Evolutionary conservation across 92 coral and sea anemone genomes (phyloP), one percentile per base, ranked within the genome.

Genomic region (Porites lobata): DNA sequence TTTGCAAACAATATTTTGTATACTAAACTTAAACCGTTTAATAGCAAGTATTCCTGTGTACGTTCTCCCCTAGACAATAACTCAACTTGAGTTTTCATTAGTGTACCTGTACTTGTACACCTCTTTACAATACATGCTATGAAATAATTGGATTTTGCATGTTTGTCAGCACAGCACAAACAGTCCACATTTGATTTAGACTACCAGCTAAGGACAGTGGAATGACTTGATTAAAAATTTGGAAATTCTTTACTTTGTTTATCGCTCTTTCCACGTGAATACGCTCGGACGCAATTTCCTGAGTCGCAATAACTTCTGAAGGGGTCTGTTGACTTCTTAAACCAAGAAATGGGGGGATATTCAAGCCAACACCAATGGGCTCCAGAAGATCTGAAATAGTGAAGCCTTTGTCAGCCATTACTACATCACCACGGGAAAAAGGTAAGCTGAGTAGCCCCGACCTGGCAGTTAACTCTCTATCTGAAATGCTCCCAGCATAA

Each of bases 141-240:
- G 87, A 83, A 4, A 82, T 83, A 69, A 75, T 83, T 19, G 89
- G 90, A 75, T 89, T 83, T 65, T 89, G 74, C 11, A 83, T 19
- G 18, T 83, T 83, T 75, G 84, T 83, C 26, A 83, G 89, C 43
- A 83, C 52, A 2, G 84, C 92, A 88, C 89, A 75, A 73, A 88
- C 84, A 12, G 88, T 88, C 92, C 89, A 88, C 89, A 89, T 89
- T 83, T 89, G 92, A 65, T 89, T 89, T 1, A 89, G 77, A 50
- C 83, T 83, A 7, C 92, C 89, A 69, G 89, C 56, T 53, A 88
- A 88, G 8, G 83, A 47, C 66, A 83, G 32, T 47, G 92, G 92
- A 59, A 82, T 74, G 14, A 66, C 83, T 50, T 65, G 75, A 68
- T 88, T 75, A 64, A 82, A 75, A 19, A 83, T 83, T 26, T 26